phyloP scores from a whole-genome alignment of 2,888 invertebrate genomes.

The Zootermopsis nevadensis region DNA sequence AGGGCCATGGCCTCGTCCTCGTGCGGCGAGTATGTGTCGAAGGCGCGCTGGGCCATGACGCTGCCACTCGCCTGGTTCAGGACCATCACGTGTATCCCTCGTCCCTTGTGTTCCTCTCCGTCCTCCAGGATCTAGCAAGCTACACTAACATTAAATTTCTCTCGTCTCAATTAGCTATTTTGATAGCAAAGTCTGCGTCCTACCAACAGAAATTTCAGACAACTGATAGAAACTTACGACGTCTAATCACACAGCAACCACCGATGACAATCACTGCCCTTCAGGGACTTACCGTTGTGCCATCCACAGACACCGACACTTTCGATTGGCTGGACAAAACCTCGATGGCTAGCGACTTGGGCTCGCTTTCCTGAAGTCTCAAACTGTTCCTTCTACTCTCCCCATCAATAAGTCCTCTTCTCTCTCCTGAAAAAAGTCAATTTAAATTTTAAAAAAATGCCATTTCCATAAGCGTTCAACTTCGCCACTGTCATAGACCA shows the following conservation, averaged over 20 bases:
- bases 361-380: slow-evolving; percentile 58
- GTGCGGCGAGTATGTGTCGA: slow-evolving; percentile 70
- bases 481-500: no score
- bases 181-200: background rate
- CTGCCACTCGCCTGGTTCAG: slow-evolving; percentile 69
- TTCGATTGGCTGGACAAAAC: slow-evolving; percentile 65
- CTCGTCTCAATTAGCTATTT: background rate
- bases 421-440: slow-evolving; percentile 48
- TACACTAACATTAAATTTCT: slow-evolving; percentile 36
- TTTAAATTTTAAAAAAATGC: background rate
- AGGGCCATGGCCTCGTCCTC: slow-evolving; percentile 70
- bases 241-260: no score
- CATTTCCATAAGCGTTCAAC: no score
- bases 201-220: no score
- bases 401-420: slow-evolving; percentile 53
- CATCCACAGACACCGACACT: slow-evolving; percentile 68
- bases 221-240: no score
- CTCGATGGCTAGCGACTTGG: slow-evolving; percentile 63
- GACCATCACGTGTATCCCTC: slow-evolving; percentile 69
- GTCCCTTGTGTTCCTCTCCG: slow-evolving; percentile 64
- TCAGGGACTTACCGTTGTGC: slow-evolving; percentile 66
- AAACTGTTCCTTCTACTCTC: slow-evolving; percentile 58
- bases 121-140: slow-evolving; percentile 65
- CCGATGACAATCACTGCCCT: background rate
- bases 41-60: slow-evolving; percentile 69